Base-by-base conservation (phyloP, 2,797 vertebrate genomes). In the Sebastes aleutianus region DNA sequence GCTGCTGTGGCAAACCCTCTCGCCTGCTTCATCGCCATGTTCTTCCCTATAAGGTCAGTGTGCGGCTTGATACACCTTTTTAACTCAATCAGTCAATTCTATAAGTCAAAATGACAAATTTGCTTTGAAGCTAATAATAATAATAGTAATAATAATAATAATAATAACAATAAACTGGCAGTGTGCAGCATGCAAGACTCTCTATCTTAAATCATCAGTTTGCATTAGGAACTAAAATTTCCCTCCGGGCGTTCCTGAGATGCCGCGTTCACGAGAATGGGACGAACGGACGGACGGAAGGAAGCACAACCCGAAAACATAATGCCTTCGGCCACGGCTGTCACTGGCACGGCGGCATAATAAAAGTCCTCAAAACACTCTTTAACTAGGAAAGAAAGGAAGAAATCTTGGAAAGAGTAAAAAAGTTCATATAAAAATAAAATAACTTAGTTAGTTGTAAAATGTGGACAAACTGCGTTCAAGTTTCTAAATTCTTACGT, bases 1-100 rank as follows among this genome's bases (percentile, higher is more conserved):
- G 95, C 94, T 1, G 91, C 95, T 0, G 78, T 96, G 77, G 94
- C 96, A 31, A 96, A 97, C 87, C 96, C 97, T 1, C 74, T 96
- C 14, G 96, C 96, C 50, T 96, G 96, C 84, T 96, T 96, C 87
- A 87, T 96, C 8, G 95, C 96, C 67, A 89, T 96, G 94, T 96
- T 95, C 89, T 71, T 95, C 47, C 94, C 95, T 4, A 83, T 92
- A 83, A 94, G 96, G 96, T 97, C 62, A 90, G 90, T 67, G n/a
- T 10, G 13, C 10, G 3, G 20, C 12, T 27, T 34, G 5, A 67
- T 24, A 24, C 14, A 20, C 16, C 8, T 47, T 47, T 47, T 47
- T 8, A 18, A 58, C 11, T 8, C 31, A 5, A 32, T 31, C 5
- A 68, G 18, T 32, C 12, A n/a, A 9, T 22, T 43, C 13, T 43